Conservation (phyloP, 2,113 vertebrate species). For the Vulpes lagopus region DNA sequence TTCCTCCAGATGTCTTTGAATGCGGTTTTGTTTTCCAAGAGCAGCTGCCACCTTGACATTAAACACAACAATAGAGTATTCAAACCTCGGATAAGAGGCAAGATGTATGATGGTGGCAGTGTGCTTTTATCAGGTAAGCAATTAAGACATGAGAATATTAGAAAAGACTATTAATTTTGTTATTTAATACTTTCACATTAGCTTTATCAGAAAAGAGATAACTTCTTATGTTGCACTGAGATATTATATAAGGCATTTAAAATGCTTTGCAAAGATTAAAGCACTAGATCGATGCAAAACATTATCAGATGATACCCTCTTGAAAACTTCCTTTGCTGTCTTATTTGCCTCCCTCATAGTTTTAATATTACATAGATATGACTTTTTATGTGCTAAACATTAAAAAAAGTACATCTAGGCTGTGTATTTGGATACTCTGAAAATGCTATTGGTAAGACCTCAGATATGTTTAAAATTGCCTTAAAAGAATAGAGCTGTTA, state of each 20-base stretch:
- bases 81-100: background rate
- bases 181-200: background rate
- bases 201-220: background rate
- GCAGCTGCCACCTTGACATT: constrained; percentile 6
- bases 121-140: constrained; percentile 14
- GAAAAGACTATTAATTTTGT: background rate
- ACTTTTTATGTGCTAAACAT: background rate
- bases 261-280: constrained; percentile 61
- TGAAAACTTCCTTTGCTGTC: background rate
- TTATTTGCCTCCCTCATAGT: background rate
- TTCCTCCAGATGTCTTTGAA: constrained; percentile 43
- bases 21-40: constrained; percentile 39
- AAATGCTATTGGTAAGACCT: background rate
- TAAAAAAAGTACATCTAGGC: background rate
- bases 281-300: constrained; percentile 1
- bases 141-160: background rate
- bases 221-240: background rate
- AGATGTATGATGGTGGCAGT: background rate
- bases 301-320: background rate
- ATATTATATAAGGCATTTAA: background rate
- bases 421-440: background rate
- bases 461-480: constrained; percentile 34
- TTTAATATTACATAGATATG: background rate
- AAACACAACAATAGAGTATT: background rate
- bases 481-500: background rate